Evolutionary conservation across 2,888 invertebrate species (phyloP).

Genomic region (Hydrotaea diabolus): DNA sequence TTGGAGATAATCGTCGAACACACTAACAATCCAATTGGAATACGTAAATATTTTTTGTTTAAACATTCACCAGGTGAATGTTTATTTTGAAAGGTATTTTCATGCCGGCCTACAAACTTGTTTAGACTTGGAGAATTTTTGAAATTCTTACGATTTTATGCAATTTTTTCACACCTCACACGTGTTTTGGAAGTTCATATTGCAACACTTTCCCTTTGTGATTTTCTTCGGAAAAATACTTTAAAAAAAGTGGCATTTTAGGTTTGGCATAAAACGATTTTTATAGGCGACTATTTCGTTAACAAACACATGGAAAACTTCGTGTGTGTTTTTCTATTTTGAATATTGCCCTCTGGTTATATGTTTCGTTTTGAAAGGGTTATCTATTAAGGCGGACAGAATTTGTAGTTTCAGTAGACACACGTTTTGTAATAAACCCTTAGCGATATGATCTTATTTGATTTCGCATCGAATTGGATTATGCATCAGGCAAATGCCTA

Average conservation of each 20-base stretch:
- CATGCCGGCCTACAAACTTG: neutral
- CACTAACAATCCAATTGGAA: too few species aligned
- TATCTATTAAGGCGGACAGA: neutral
- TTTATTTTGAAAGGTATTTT: neutral
- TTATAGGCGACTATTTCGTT: neutral
- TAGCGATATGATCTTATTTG: too few species aligned
- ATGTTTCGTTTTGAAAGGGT: neutral
- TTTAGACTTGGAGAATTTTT: neutral
- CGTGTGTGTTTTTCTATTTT: neutral
- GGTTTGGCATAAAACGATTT: neutral
- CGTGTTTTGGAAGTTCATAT: neutral
- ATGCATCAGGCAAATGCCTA: too few species aligned
- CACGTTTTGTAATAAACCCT: too few species aligned
- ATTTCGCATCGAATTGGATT: too few species aligned
- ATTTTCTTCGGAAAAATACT: neutral
- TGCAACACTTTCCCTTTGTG: slow-evolving; percentile 2
- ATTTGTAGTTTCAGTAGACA: too few species aligned
- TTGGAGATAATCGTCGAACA: neutral
- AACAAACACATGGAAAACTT: neutral
- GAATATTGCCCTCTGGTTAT: neutral
- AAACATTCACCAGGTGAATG: neutral
- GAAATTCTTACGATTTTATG: neutral
- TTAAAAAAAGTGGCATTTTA: neutral
- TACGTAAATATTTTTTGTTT: too few species aligned
- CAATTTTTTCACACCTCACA: neutral